Evolutionary conservation across 2,113 vertebrate genomes (phyloP).

Genomic region (Ranitomeya variabilis): DNA sequence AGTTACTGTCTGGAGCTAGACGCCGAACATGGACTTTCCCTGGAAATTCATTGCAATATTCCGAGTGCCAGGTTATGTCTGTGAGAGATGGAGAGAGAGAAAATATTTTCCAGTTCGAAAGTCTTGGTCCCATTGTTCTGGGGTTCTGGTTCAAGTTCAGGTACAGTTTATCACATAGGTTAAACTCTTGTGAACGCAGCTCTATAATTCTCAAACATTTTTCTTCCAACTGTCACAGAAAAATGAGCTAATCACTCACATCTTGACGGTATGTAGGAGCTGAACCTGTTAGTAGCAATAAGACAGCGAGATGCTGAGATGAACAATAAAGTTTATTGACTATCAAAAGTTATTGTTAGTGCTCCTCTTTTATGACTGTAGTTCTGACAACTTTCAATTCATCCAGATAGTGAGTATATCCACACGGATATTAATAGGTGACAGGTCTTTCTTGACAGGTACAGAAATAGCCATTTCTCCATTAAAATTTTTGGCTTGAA

Average conservation of each 20-base stretch:
- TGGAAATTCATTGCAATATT: too few relatives aligned
- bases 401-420: constrained; percentile 7
- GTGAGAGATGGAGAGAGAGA: too few relatives aligned
- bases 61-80: too few relatives aligned
- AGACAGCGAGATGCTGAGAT: neutral
- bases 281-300: constrained; percentile 19
- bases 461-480: constrained; percentile 16
- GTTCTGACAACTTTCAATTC: constrained; percentile 23
- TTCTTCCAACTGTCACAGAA: neutral
- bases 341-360: constrained; percentile 34
- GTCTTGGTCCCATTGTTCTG: too few relatives aligned
- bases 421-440: constrained; percentile 8
- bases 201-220: neutral
- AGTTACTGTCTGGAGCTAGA: too few relatives aligned
- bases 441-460: neutral
- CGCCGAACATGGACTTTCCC: too few relatives aligned
- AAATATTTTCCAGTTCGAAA: too few relatives aligned
- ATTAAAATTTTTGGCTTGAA: neutral
- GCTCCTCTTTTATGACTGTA: constrained; percentile 5
- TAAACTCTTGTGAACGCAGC: neutral
- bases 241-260: neutral
- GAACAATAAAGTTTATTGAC: constrained; percentile 26
- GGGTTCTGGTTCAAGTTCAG: too few relatives aligned
- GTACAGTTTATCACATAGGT: neutral
- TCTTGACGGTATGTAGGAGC: neutral